Base-by-base conservation (phyloP, 2,888 invertebrate genomes). In the Caenorhabditis imperialis region DNA sequence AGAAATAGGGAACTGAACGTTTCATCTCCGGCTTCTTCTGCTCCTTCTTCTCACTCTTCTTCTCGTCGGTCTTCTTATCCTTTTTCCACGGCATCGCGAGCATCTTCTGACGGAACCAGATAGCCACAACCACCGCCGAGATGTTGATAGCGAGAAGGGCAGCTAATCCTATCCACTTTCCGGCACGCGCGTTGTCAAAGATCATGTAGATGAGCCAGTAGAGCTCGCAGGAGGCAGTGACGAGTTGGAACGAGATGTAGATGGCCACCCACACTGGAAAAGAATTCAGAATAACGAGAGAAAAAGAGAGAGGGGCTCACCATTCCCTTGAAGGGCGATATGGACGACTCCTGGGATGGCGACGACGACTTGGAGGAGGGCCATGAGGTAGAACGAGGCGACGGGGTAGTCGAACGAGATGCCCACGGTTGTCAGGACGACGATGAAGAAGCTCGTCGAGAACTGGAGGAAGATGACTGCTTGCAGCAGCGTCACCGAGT, bases 131-230 rank as follows among this genome's bases (percentile, higher is more conserved):
- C 12, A 57, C 57, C 0, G 67, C 67, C 0, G 23, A 2, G 3
- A 67, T 35, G n/a, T 67, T 67, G 44, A 67, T 37, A 8, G 23
- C 14, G 4, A 57, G 57, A 20, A 67, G 25, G n/a, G 25, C 4
- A 10, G 57, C 40, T 5, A 67, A 38, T 37, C 37, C 67, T 10
- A 57, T n/a, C 67, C 67, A 67, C 1, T 44, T 18, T 5, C 67
- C 67, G 6, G 51, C 57, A 6, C 57, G 14, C 37, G 48, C 48
- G 6, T 45, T 27, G 42, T 57, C 57, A 27, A 51, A 45, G n/a
- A 67, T 67, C 67, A 71, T 62, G 40, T 62, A 62, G 25, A 62
- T n/a, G 33, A 73, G 48, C 72, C 72, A 73, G 38, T 58, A 63
- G 47, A 73, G 12, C 18, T 73, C 72, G 35, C 63, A 58, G 12